A percentile compares a stretch with the other conserved stretches of the same genome.
phyloP scores from a whole-genome alignment of 1,140 invertebrate species.

The Chelonus insularis region DNA sequence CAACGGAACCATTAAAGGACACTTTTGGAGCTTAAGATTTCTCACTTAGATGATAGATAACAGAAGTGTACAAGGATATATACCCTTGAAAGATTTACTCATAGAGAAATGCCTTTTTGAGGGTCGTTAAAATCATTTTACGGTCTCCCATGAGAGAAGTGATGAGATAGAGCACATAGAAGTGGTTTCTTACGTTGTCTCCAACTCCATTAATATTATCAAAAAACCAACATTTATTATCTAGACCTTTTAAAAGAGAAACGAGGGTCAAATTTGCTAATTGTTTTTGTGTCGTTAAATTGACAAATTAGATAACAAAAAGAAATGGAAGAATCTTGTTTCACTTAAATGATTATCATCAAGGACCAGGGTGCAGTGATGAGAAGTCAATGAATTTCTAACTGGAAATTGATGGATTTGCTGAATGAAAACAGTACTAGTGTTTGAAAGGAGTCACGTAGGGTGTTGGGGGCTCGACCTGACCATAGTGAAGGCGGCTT shows the following conservation, averaged over 20 bases:
- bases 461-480: constrained; percentile 19
- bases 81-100: too few relatives aligned
- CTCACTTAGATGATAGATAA: too few relatives aligned
- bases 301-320: too few relatives aligned
- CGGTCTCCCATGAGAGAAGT: constrained; percentile 9
- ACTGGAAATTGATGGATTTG: neutral
- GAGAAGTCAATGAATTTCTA: too few relatives aligned
- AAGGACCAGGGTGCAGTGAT: too few relatives aligned
- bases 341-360: too few relatives aligned
- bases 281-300: neutral
- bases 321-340: too few relatives aligned
- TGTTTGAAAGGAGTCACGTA: constrained; percentile 12
- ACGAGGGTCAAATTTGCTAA: neutral
- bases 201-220: constrained; percentile 16
- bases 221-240: neutral
- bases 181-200: neutral
- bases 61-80: too few relatives aligned
- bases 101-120: neutral
- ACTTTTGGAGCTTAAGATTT: too few relatives aligned
- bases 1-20: too few relatives aligned
- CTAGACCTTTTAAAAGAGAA: too few relatives aligned
- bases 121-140: constrained; percentile 27
- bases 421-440: neutral
- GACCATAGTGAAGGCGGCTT: constrained; percentile 16
- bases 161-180: constrained; percentile 9